Evolutionary conservation across 2,888 invertebrate genomes (phyloP).

Genomic region (Danaus chrysippus): DNA sequence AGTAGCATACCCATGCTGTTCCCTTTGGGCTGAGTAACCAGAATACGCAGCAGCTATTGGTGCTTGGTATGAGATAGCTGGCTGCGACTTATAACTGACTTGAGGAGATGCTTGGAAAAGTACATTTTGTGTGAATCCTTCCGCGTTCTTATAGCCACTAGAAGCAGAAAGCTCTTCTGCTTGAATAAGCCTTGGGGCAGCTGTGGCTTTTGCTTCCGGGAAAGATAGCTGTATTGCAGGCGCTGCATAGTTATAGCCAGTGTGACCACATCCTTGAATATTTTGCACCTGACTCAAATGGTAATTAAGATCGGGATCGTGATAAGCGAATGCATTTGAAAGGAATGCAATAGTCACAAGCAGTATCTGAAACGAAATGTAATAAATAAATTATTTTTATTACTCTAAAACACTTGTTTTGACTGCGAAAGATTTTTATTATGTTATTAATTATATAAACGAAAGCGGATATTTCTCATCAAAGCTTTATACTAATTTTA

Average conservation of each 20-base stretch:
- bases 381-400: neutral
- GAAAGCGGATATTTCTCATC: too few species aligned
- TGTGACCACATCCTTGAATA: constrained; percentile 50
- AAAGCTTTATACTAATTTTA: too few species aligned
- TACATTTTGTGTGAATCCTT: constrained; percentile 38
- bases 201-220: constrained; percentile 49
- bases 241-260: constrained; percentile 77
- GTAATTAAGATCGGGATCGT: constrained; percentile 72
- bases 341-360: constrained; percentile 45
- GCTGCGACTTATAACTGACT: constrained; percentile 48
- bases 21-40: constrained; percentile 48
- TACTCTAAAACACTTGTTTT: neutral
- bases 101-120: constrained; percentile 35
- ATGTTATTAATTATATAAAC: too few species aligned
- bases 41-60: constrained; percentile 48
- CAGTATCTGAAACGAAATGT: constrained; percentile 55
- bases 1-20: constrained; percentile 77
- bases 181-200: constrained; percentile 34
- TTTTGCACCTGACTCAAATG: constrained; percentile 66
- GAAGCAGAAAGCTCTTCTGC: constrained; percentile 38
- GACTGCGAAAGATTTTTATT: too few species aligned
- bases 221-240: constrained; percentile 76
- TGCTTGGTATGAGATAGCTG: constrained; percentile 37
- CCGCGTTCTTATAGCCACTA: constrained; percentile 28
- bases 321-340: constrained; percentile 57